These are phyloP conservation scores for Plodia interpunctella DNA, from an alignment of 1,140 invertebrate species.

Conservation along the genomic window DNA sequence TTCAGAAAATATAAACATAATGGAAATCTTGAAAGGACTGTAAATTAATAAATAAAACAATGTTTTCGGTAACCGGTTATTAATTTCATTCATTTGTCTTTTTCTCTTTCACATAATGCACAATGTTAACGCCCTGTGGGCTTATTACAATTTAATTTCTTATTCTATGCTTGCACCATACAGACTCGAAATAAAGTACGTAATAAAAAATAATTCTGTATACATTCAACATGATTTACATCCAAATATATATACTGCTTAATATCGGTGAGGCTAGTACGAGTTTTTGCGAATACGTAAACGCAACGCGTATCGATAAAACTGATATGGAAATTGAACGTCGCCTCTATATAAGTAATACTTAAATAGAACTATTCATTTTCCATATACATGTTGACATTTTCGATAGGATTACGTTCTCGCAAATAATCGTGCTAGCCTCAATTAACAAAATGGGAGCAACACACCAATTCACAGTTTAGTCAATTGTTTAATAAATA, in stretches of 20 bases:
- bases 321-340: too few species aligned
- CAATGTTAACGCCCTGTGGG: not conserved
- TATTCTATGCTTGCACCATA: conserved; percentile 4
- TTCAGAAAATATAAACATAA: too few species aligned
- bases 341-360: too few species aligned
- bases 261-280: too few species aligned
- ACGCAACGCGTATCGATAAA: too few species aligned
- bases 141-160: not conserved
- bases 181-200: conserved; percentile 12
- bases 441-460: too few species aligned
- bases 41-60: conserved; percentile 31
- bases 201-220: not conserved
- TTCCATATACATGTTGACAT: too few species aligned
- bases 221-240: not conserved
- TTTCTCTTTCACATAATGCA: conserved; percentile 22
- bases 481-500: not conserved
- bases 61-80: conserved; percentile 30
- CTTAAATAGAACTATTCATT: too few species aligned
- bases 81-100: conserved; percentile 31
- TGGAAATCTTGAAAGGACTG: not conserved
- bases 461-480: too few species aligned
- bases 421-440: too few species aligned
- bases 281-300: too few species aligned
- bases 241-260: not conserved
- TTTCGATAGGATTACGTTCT: too few species aligned